Percentiles rank a stretch among this genome's conserved stretches.
These are phyloP conservation scores for Neopelma chrysocephalum DNA, from an alignment of 2,797 vertebrate genomes.

Conservation along the genomic window DNA sequence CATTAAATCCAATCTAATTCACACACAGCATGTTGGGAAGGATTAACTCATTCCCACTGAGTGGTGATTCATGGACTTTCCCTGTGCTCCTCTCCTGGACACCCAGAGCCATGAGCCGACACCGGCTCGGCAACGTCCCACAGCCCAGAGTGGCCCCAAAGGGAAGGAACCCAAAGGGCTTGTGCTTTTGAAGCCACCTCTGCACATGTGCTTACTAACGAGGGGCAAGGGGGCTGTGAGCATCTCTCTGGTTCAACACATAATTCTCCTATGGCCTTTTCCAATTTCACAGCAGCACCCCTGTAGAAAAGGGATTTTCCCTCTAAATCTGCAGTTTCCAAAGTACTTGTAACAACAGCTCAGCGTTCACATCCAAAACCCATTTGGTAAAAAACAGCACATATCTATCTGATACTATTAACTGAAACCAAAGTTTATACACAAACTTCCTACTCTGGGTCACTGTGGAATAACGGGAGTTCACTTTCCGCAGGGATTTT, in stretches of 20 bases:
- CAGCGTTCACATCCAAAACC: background rate
- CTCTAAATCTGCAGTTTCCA: background rate
- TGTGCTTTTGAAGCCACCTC: background rate
- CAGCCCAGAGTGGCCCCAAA: background rate
- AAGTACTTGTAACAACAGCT: background rate
- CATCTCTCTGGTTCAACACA: background rate
- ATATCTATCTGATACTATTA: background rate
- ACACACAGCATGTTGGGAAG: accelerated
- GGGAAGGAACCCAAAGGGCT: background rate
- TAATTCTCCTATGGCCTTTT: accelerated
- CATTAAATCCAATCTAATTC: background rate
- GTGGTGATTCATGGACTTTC: accelerated
- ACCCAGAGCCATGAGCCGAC: accelerated
- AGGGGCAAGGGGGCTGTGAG: background rate
- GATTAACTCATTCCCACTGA: background rate
- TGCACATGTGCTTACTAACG: background rate
- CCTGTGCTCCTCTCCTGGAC: background rate
- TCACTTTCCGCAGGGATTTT: background rate
- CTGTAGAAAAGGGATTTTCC: background rate
- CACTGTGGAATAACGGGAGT: accelerated
- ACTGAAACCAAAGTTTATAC: background rate
- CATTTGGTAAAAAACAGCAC: accelerated
- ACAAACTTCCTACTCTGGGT: background rate
- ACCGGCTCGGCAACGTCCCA: accelerated
- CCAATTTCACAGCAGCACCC: background rate